Percentiles rank a stretch among this genome's conserved stretches.
Evolutionary conservation across 2,888 invertebrate genomes (phyloP).

Genomic region (Sinodicranocentrus sp.): DNA sequence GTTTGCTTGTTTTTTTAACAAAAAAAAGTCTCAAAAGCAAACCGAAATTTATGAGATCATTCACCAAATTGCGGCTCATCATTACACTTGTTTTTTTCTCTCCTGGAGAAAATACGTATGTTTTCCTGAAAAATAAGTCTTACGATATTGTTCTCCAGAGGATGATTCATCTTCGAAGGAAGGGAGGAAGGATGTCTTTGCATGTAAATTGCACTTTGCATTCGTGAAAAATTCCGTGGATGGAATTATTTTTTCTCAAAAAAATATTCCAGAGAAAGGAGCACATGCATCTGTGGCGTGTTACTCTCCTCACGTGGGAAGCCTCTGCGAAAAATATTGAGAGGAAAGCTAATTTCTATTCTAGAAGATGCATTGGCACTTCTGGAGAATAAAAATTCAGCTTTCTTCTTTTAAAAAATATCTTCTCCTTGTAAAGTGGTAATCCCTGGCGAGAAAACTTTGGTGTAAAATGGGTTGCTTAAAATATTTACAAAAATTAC

Average conservation of each 20-base stretch:
- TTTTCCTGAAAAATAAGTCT: not conserved
- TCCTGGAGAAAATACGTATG: not conserved
- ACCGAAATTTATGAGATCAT: slow-evolving; percentile 17
- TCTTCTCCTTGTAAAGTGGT: not conserved
- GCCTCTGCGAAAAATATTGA: not conserved
- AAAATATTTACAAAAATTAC: not conserved
- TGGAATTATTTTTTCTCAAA: not conserved
- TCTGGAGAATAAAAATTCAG: not conserved
- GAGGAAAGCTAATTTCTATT: not conserved
- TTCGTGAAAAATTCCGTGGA: not conserved
- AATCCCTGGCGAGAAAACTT: not conserved
- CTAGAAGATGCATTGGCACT: not conserved
- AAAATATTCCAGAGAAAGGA: not conserved
- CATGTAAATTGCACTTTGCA: slow-evolving; percentile 17
- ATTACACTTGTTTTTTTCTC: not conserved
- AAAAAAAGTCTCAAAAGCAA: too few relatives aligned
- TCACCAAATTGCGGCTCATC: slow-evolving; percentile 5
- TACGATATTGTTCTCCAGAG: slow-evolving; percentile 1
- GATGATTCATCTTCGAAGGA: not conserved
- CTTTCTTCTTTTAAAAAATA: slow-evolving; percentile 1
- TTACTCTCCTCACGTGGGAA: not conserved
- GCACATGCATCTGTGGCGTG: not conserved
- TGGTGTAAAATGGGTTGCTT: not conserved
- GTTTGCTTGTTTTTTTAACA: too few relatives aligned
- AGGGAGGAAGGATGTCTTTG: not conserved